These are phyloP conservation scores for Haplochromis vanheusdeni DNA, from an alignment of 2,113 vertebrate genomes.

Conservation along the genomic window DNA sequence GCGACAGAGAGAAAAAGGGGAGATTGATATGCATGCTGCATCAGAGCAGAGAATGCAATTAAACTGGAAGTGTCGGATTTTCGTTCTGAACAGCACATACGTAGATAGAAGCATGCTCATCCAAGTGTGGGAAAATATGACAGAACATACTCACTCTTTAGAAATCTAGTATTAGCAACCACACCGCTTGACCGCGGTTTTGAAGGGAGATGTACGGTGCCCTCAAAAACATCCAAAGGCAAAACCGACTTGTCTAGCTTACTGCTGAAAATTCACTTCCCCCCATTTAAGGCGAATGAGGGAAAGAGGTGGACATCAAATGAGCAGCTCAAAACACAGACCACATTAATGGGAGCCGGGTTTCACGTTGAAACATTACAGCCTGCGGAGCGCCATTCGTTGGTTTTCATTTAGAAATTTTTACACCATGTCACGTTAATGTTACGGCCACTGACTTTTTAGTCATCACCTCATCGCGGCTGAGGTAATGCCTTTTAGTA, in stretches of 20 bases:
- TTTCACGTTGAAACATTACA: constrained; percentile 13
- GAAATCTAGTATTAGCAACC: not conserved
- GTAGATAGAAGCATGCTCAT: not conserved
- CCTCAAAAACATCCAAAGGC: not conserved
- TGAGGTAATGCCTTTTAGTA: constrained; percentile 37
- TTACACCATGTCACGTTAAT: constrained; percentile 34
- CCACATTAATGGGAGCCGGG: constrained; percentile 20
- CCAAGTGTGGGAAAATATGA: not conserved
- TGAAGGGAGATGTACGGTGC: not conserved
- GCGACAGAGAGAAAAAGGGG: constrained; percentile 21
- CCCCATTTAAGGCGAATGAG: not conserved
- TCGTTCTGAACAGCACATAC: not conserved
- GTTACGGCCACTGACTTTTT: constrained; percentile 37
- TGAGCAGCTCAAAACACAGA: not conserved
- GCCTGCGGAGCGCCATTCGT: not conserved
- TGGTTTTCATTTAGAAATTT: constrained; percentile 24
- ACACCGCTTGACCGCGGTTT: not conserved
- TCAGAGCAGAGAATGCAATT: constrained; percentile 31
- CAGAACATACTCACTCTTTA: not conserved
- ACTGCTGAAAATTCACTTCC: constrained; percentile 7
- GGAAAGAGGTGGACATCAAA: not conserved
- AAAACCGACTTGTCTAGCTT: not conserved
- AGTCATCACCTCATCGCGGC: constrained; percentile 39
- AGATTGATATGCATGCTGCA: constrained; percentile 30
- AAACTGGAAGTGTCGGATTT: constrained; percentile 8